A percentile compares a stretch with the other conserved stretches of the same genome.
These are phyloP conservation scores for Alligator sinensis DNA, from an alignment of 2,113 vertebrate species.

Conservation along the genomic window DNA sequence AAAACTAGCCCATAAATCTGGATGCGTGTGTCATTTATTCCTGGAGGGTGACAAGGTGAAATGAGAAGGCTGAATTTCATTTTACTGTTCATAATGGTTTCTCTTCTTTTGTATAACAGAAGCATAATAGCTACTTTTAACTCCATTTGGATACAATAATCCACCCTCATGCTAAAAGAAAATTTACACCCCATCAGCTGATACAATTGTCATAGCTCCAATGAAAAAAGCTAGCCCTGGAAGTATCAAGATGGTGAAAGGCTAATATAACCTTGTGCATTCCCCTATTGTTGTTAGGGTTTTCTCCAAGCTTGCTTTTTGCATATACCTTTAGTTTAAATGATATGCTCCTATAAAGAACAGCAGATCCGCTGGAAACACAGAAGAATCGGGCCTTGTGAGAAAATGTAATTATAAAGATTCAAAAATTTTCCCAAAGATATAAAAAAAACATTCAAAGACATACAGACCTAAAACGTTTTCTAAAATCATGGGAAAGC, in stretches of 20 bases:
- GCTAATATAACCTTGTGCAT: neutral
- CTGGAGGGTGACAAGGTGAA: neutral
- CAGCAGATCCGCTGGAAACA: neutral
- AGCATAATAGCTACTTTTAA: neutral
- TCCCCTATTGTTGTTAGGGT: neutral
- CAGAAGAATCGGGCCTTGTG: neutral
- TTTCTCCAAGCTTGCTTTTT: neutral
- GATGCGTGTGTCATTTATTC: neutral
- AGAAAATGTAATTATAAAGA: neutral
- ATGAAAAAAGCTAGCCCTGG: neutral
- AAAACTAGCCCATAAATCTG: neutral
- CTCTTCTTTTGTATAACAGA: neutral
- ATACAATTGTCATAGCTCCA: neutral
- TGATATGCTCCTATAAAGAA: neutral
- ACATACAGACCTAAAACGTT: neutral
- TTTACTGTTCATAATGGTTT: neutral
- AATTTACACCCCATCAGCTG: too few relatives aligned
- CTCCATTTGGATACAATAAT: neutral
- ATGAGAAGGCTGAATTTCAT: neutral
- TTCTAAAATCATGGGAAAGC: neutral
- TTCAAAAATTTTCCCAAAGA: neutral
- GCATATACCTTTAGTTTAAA: neutral
- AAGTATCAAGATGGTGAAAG: neutral
- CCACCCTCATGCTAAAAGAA: neutral
- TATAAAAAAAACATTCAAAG: neutral